These are phyloP conservation scores for Sarcophaga subvicina DNA, from an alignment of 2,888 invertebrate species.

Conservation along the genomic window DNA sequence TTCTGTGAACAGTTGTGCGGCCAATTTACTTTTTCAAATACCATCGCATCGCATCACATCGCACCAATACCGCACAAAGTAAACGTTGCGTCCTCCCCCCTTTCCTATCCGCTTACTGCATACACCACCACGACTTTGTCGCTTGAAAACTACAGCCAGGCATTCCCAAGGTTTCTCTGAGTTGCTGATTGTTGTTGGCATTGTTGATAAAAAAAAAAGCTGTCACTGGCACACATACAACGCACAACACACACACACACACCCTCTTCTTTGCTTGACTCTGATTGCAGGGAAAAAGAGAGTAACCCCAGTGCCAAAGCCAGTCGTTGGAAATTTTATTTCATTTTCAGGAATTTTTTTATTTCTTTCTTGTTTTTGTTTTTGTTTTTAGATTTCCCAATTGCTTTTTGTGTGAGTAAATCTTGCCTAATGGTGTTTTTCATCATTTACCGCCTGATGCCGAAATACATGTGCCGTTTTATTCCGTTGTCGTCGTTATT, in stretches of 20 bases:
- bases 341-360: slow-evolving; percentile 33
- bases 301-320: slow-evolving; percentile 34
- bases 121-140: neutral
- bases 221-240: slow-evolving; percentile 71
- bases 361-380: slow-evolving; percentile 5
- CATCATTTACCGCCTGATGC: slow-evolving; percentile 81
- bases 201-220: slow-evolving; percentile 36
- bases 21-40: slow-evolving; percentile 75
- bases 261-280: slow-evolving; percentile 20
- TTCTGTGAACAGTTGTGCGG: slow-evolving; percentile 69
- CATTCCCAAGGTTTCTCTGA: neutral
- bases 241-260: neutral
- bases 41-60: slow-evolving; percentile 10
- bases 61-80: slow-evolving; percentile 25
- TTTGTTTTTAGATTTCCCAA: slow-evolving; percentile 76
- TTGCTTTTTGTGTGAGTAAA: slow-evolving; percentile 79
- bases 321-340: slow-evolving; percentile 56
- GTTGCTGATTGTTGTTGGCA: slow-evolving; percentile 37
- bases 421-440: slow-evolving; percentile 81
- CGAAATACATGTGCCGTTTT: slow-evolving; percentile 2
- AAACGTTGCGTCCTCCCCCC: slow-evolving; percentile 51
- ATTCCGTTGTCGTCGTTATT: neutral
- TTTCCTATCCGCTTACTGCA: slow-evolving; percentile 10
- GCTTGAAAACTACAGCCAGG: neutral
- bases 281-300: neutral